These are phyloP conservation scores for Sprattus sprattus DNA, from an alignment of 2,113 vertebrate genomes.

Conservation along the genomic window DNA sequence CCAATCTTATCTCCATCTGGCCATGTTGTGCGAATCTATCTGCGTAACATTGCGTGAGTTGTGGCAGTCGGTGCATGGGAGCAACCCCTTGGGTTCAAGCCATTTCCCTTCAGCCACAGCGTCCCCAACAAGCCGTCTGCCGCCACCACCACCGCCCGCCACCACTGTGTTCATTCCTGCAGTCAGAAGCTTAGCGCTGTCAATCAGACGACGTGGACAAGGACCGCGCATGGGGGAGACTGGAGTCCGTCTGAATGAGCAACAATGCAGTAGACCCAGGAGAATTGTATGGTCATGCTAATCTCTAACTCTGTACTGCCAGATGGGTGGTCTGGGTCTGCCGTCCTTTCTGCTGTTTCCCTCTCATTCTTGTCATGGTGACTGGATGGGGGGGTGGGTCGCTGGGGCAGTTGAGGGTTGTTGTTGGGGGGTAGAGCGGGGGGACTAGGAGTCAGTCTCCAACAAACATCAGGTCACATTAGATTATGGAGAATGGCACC, in stretches of 20 bases:
- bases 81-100: background rate
- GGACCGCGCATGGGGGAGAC: conserved; percentile 47
- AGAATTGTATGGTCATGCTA: conserved; percentile 59
- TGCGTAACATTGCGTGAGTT: background rate
- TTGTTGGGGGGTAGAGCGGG: background rate
- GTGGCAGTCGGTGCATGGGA: background rate
- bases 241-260: conserved; percentile 62
- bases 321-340: conserved; percentile 72
- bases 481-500: background rate
- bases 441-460: background rate
- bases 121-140: background rate
- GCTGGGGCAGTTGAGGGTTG: background rate
- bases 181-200: conserved; percentile 56
- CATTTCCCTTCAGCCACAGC: background rate
- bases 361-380: conserved; percentile 27
- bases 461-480: background rate
- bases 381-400: background rate
- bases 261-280: conserved; percentile 64
- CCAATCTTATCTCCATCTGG: background rate
- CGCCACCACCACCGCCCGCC: background rate
- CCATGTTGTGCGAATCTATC: background rate
- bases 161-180: background rate
- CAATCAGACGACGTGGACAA: conserved; percentile 63
- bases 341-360: conserved; percentile 22
- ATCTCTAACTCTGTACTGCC: conserved; percentile 64